Evolutionary conservation across 2,113 vertebrate genomes (phyloP), one percentile per base, ranked within the genome.

Genomic region (Ploceus nigricollis): DNA sequence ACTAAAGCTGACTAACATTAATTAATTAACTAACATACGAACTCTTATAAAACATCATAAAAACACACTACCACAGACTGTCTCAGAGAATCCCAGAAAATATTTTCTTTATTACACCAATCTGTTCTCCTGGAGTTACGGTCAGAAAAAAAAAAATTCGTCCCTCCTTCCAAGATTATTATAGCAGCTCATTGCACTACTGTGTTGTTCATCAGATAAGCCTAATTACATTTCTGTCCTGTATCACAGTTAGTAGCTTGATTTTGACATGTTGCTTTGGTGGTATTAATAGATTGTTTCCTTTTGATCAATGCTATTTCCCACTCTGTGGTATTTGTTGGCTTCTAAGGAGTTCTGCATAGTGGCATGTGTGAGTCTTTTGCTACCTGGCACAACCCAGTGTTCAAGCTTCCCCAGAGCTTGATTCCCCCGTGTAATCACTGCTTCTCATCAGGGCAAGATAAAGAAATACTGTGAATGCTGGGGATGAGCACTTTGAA

Each of bases 351-450:
- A 84, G 51, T 14, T 60, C 35, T 64, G 33, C 13, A 9, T 7
- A 15, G 35, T 17, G 33, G 30, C 6, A 22, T 2, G 16, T 27
- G 33, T 0, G 9, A 51, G 25, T 4, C 16, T 81, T 87, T 64
- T 42, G 47, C 11, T 68, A 8, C 33, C 22, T 64, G 44, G 35
- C 31, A 60, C 28, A 68, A 47, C 27, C 11, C n/a, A 44, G 19
- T 9, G 7, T 24, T 80, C 54, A 57, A 16, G 28, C 9, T 76
- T 76, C 40, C 31, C 27, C 2, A 37, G 20, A 80, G 31, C 17
- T 45, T 45, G 45, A 37, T 7, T 60, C 47, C 17, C 16, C 31
- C 0, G 0, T n/a, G 56, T 10, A 54, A 71, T 31, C 0, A 0
- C 12, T 50, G 14, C 20, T 84, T 75, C 30, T 71, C 48, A 25